Conservation (phyloP, 2,113 vertebrate genomes). For the Hirundichthys speculiger region DNA sequence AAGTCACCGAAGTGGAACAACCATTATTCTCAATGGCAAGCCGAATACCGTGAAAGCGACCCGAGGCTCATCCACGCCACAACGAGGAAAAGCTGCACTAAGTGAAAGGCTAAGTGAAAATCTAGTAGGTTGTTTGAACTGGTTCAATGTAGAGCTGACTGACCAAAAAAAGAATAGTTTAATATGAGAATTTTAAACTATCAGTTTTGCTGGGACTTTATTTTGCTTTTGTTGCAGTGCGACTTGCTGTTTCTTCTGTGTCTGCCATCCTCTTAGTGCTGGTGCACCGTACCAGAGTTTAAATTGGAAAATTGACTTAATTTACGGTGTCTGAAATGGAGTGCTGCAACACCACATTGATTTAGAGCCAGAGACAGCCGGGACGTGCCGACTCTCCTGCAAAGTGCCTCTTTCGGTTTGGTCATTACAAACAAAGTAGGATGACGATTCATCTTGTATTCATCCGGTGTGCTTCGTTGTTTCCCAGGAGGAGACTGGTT, state of each 20-base stretch:
- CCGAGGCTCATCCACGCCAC: too few relatives aligned
- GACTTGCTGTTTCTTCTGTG: neutral
- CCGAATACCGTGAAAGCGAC: too few relatives aligned
- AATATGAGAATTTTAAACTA: too few relatives aligned
- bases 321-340: constrained; percentile 32
- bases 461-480: constrained; percentile 19
- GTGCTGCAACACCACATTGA: constrained; percentile 24
- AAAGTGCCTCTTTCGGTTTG: constrained; percentile 29
- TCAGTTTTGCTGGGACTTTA: neutral
- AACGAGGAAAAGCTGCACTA: too few relatives aligned
- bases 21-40: too few relatives aligned
- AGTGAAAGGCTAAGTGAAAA: too few relatives aligned
- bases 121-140: too few relatives aligned
- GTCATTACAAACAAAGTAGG: constrained; percentile 9
- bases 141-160: too few relatives aligned
- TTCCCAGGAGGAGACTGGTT: neutral
- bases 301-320: constrained; percentile 42
- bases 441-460: constrained; percentile 20
- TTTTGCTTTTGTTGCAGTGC: constrained; percentile 3
- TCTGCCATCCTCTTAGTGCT: constrained; percentile 5
- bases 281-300: constrained; percentile 6
- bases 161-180: too few relatives aligned
- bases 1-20: too few relatives aligned
- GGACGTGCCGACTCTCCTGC: neutral
- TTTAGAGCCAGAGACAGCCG: constrained; percentile 29